Conservation (phyloP, 2,113 vertebrate species). For the Pristiophorus japonicus region DNA sequence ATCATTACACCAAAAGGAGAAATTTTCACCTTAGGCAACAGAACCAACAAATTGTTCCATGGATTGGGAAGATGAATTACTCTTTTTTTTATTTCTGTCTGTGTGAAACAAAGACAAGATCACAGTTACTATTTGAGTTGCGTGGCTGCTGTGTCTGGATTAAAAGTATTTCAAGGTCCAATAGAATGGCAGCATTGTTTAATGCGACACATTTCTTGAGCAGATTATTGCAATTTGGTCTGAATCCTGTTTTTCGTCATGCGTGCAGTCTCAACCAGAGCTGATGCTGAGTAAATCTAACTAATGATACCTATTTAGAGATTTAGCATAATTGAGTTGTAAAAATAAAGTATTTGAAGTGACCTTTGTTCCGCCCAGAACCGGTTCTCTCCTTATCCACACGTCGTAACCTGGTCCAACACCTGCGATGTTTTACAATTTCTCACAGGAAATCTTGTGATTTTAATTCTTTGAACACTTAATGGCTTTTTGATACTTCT, state of each 20-base stretch:
- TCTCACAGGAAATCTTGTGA: background rate
- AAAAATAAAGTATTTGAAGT: background rate
- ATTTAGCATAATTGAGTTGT: background rate
- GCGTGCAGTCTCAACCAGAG: background rate
- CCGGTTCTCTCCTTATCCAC: background rate
- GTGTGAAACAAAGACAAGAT: background rate
- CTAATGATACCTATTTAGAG: background rate
- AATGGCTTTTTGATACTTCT: background rate
- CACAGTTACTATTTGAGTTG: background rate
- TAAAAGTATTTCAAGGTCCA: background rate
- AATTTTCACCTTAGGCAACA: background rate
- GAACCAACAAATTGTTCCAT: background rate
- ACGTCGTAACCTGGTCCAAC: no score
- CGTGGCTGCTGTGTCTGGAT: no score
- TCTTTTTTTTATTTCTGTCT: background rate
- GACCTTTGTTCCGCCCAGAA: background rate
- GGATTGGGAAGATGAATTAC: background rate
- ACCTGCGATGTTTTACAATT: background rate
- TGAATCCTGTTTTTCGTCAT: background rate
- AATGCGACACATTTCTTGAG: background rate
- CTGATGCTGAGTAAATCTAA: background rate
- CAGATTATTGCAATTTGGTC: constrained; percentile 6
- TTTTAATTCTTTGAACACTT: background rate
- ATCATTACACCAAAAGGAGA: background rate
- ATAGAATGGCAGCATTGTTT: background rate